phyloP scores from a whole-genome alignment of 64 coral and sea anemone genomes.

The Montipora cactus region DNA sequence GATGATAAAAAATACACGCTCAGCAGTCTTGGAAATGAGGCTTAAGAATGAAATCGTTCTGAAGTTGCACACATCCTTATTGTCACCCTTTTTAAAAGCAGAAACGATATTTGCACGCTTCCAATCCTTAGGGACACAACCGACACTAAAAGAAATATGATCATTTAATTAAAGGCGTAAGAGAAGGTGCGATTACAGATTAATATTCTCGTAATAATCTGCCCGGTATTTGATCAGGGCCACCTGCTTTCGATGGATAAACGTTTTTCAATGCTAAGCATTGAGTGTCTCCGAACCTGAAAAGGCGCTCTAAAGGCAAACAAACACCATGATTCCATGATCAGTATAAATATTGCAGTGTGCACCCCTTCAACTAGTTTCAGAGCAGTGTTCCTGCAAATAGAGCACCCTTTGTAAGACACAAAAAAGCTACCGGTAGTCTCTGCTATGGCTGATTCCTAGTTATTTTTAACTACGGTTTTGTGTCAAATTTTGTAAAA shows the following conservation, averaged over 20 bases:
- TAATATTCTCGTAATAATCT: constrained; percentile 5
- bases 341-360: no score
- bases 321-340: no score
- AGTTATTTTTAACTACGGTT: no score
- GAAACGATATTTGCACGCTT: constrained; percentile 50
- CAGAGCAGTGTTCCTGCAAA: no score
- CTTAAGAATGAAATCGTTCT: constrained; percentile 48
- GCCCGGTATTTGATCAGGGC: constrained; percentile 13
- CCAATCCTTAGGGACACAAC: constrained; percentile 34
- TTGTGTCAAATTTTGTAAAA: no score
- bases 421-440: no score
- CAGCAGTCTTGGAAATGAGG: constrained; percentile 38
- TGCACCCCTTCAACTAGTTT: no score
- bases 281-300: no score
- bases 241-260: constrained; percentile 15
- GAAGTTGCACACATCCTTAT: neutral
- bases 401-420: no score
- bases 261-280: neutral
- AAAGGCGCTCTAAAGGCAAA: no score
- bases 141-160: constrained; percentile 16
- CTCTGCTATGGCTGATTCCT: no score
- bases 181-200: constrained; percentile 38
- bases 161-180: neutral
- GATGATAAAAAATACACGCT: neutral
- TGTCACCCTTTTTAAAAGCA: constrained; percentile 29